Percentiles rank a stretch among this genome's conserved stretches.
These are phyloP conservation scores for Eleutherodactylus coqui DNA, from an alignment of 2,797 vertebrate species.

Conservation along the genomic window DNA sequence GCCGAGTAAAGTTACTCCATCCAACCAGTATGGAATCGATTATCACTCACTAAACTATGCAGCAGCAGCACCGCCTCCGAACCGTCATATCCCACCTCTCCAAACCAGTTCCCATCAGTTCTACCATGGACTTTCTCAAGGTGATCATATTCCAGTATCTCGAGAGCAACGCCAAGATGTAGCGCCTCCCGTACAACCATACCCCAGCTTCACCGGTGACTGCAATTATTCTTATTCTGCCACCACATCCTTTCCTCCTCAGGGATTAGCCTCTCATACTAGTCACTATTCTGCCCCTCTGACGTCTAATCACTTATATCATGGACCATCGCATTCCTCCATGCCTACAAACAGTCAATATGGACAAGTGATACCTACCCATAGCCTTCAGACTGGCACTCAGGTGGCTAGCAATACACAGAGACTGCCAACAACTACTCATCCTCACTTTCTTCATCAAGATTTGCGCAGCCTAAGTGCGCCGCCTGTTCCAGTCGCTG, in stretches of 20 bases:
- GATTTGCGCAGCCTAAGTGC: slow-evolving; percentile 29
- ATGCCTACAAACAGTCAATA: slow-evolving; percentile 79
- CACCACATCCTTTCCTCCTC: slow-evolving; percentile 79
- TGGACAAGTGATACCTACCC: slow-evolving; percentile 79
- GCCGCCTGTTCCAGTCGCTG: neutral
- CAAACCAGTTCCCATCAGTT: slow-evolving; percentile 68
- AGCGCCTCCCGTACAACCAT: slow-evolving; percentile 73
- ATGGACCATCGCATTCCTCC: slow-evolving; percentile 83
- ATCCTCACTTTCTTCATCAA: neutral
- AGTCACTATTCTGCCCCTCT: slow-evolving; percentile 72
- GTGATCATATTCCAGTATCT: slow-evolving; percentile 62
- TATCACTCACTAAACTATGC: slow-evolving; percentile 84
- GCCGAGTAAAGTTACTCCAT: slow-evolving; percentile 80
- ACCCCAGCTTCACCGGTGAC: slow-evolving; percentile 71
- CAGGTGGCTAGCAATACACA: slow-evolving; percentile 31
- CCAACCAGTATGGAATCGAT: slow-evolving; percentile 76
- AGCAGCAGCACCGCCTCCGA: slow-evolving; percentile 74
- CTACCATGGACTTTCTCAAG: slow-evolving; percentile 72
- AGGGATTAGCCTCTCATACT: slow-evolving; percentile 80
- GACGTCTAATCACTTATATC: slow-evolving; percentile 75
- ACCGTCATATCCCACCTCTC: slow-evolving; percentile 68
- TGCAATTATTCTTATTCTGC: slow-evolving; percentile 75
- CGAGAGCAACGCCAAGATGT: slow-evolving; percentile 72
- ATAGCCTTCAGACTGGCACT: slow-evolving; percentile 69
- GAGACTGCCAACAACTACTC: neutral